Conservation (phyloP, 2,797 vertebrate genomes). For the Pseudotriccus pelzelni region DNA sequence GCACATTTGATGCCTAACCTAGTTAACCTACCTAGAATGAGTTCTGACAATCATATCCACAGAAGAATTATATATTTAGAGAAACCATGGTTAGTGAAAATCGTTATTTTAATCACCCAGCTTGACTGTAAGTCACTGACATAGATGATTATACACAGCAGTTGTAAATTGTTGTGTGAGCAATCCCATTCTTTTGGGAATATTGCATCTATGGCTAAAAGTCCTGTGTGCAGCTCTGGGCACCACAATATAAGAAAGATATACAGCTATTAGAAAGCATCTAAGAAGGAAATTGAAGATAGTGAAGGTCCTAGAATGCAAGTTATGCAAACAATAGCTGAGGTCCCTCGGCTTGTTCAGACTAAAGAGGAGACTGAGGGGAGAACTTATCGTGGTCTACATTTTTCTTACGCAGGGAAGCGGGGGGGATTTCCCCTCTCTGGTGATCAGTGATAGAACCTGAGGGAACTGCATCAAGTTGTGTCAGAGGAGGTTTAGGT, state of each 20-base stretch:
- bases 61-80: not conserved
- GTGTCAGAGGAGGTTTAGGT: rapidly evolving
- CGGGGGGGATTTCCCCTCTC: not conserved
- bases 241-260: not conserved
- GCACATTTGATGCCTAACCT: not conserved
- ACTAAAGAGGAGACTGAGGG: not conserved
- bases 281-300: rapidly evolving
- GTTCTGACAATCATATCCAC: not conserved
- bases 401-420: rapidly evolving
- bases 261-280: not conserved
- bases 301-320: not conserved
- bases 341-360: not conserved
- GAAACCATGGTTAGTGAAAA: not conserved
- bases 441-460: not conserved
- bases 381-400: not conserved
- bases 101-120: not conserved
- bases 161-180: not conserved
- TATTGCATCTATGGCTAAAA: not conserved
- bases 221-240: not conserved
- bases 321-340: not conserved
- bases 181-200: not conserved
- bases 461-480: not conserved
- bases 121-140: not conserved
- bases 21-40: not conserved
- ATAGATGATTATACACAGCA: not conserved